A percentile compares a stretch with the other conserved stretches of the same genome.
Evolutionary conservation across 1,140 invertebrate genomes (phyloP).

Genomic region (Melipona quadrifasciata): DNA sequence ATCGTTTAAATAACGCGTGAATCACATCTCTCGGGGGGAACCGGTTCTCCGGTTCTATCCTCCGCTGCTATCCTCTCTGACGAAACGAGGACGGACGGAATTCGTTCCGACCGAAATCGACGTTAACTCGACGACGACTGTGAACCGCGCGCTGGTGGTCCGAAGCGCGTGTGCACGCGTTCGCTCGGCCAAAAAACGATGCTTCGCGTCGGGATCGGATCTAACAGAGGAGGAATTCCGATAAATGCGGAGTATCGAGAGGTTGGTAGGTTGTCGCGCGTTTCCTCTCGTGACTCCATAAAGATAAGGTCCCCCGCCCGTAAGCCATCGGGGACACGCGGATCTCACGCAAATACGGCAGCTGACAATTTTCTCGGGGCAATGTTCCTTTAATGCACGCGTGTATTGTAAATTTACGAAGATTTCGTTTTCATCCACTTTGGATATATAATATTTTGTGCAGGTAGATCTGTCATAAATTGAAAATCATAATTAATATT

Average conservation of each 20-base stretch:
- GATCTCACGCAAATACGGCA: too few species aligned
- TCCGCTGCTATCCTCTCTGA: slow-evolving; percentile 21
- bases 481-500: too few species aligned
- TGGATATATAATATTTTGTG: too few species aligned
- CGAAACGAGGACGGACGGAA: slow-evolving; percentile 23
- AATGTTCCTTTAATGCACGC: neutral
- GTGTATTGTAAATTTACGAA: too few species aligned
- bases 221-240: neutral
- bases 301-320: neutral
- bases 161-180: neutral
- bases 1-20: slow-evolving; percentile 53
- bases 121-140: neutral
- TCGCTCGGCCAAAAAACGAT: neutral
- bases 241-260: neutral
- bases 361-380: neutral
- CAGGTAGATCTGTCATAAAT: too few species aligned
- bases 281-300: neutral
- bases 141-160: slow-evolving; percentile 8
- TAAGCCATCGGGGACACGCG: neutral
- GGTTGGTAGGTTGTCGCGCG: neutral
- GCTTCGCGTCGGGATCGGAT: neutral
- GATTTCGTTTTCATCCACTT: too few species aligned
- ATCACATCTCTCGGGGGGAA: slow-evolving; percentile 49
- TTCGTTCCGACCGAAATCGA: slow-evolving; percentile 38
- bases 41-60: slow-evolving; percentile 46